These are phyloP conservation scores for Augochlorella aurata DNA, from an alignment of 2,888 invertebrate genomes.

Conservation along the genomic window DNA sequence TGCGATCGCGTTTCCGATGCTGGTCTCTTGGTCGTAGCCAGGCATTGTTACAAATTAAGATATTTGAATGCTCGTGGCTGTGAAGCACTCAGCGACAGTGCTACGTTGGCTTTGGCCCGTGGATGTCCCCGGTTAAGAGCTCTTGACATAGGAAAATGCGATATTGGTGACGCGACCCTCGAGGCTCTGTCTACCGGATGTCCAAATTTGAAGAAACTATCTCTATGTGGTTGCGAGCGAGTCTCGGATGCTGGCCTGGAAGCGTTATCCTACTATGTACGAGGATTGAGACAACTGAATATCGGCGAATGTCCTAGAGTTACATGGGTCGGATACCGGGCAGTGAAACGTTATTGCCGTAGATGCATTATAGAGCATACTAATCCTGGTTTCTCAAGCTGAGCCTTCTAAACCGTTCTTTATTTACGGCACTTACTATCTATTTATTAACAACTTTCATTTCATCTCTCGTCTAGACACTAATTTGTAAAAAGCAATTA, in stretches of 20 bases:
- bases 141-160: conserved; percentile 95
- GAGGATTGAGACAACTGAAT: conserved; percentile 94
- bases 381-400: conserved; percentile 93
- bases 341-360: conserved; percentile 96
- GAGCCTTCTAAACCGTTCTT: conserved; percentile 41
- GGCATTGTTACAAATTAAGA: conserved; percentile 93
- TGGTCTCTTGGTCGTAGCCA: conserved; percentile 92
- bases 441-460: conserved; percentile 72
- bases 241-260: conserved; percentile 95
- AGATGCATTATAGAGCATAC: conserved; percentile 97
- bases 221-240: conserved; percentile 94
- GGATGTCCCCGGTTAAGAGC: conserved; percentile 93
- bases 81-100: conserved; percentile 96
- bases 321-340: conserved; percentile 93
- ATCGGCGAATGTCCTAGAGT: conserved; percentile 95
- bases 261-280: conserved; percentile 93
- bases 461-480: conserved; percentile 48
- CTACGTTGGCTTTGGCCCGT: conserved; percentile 92
- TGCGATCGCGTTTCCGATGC: conserved; percentile 96
- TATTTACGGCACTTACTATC: conserved; percentile 46
- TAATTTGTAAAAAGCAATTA: conserved; percentile 60
- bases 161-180: conserved; percentile 94
- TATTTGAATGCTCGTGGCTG: conserved; percentile 96
- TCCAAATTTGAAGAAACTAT: conserved; percentile 94
- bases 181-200: conserved; percentile 94